A percentile compares a stretch with the other conserved stretches of the same genome.
Conservation (phyloP, 37 sponge, comb jelly and placozoan species). For the Geodia barretti region DNA sequence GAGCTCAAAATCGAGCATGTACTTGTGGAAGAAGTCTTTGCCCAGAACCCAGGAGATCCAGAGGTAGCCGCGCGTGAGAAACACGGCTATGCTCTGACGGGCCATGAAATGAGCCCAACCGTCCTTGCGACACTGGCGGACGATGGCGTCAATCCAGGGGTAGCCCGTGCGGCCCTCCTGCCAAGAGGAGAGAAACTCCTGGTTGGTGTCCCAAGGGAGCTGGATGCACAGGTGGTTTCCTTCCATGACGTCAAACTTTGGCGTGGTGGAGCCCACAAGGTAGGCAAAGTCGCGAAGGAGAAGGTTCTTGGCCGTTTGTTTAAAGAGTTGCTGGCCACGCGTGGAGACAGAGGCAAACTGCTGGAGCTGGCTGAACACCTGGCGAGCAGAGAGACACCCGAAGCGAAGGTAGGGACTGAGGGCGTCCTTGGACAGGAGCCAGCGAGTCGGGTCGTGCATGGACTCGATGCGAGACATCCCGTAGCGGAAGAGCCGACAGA, state of each 20-base stretch:
- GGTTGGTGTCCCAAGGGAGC: conserved; percentile 88
- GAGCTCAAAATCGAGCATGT: conserved; percentile 86
- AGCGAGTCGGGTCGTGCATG: conserved; percentile 41
- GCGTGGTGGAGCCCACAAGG: conserved; percentile 50
- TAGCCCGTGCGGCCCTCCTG: conserved; percentile 80
- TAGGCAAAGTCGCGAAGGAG: conserved; percentile 82
- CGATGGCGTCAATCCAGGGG: conserved; percentile 91
- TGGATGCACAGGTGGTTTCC: conserved; percentile 80
- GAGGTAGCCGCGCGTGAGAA: conserved; percentile 84
- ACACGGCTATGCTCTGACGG: conserved; percentile 80
- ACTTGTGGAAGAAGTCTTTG: conserved; percentile 79
- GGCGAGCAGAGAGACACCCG: conserved; percentile 84
- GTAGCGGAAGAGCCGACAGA: conserved; percentile 62
- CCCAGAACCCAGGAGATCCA: conserved; percentile 89
- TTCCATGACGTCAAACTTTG: conserved; percentile 73
- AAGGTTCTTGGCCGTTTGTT: conserved; percentile 62
- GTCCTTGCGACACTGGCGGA: conserved; percentile 72
- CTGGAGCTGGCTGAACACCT: conserved; percentile 63
- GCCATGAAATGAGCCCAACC: conserved; percentile 84
- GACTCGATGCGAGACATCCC: conserved; percentile 28
- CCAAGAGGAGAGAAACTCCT: conserved; percentile 37
- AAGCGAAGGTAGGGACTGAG: conserved; percentile 86
- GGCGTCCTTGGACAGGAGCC: conserved; percentile 66
- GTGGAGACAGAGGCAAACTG: conserved; percentile 59
- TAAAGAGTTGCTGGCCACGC: conserved; percentile 51